Base-by-base conservation (phyloP, 2,888 invertebrate genomes). In the Patella depressa region DNA sequence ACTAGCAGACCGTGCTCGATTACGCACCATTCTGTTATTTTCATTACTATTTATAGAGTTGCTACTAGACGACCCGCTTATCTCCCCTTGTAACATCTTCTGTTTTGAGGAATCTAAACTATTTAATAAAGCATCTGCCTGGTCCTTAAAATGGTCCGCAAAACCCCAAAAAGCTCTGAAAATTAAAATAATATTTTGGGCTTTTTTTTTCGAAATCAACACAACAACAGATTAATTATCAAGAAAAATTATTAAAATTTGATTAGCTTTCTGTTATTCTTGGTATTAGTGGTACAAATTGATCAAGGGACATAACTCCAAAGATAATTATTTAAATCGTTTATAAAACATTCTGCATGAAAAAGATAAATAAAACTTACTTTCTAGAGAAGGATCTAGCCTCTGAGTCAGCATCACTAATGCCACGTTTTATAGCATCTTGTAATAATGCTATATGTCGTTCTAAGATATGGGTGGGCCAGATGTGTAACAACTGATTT, bases 331-430 rank as follows among this genome's bases (percentile, higher is more conserved):
- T 45, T 0, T 3, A 73, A 55, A 45, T 9, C 7, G n/a, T n/a
- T n/a, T 1, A 45, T 45, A 9, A 45, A 45, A 45, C 0, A 9
- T 45, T 45, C 34, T 5, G 0, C 7, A 34, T 34, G 34, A 9
- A 45, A 45, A 45, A 45, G 45, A 45, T 45, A 1, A 15, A 71
- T 24, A 7, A 53, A 11, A 87, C 93, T 92, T 91, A 97, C 96
- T 95, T 95, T 89, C 98, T 93, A 0, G 96, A 95, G 87, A 94
- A 94, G 14, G 94, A 95, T 84, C 99, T 93, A 0, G 98, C 97
- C 75, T 96, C 96, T 53, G 95, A 94, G 92, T 99, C 99, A 0
- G 99, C 98, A 93, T 99, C 99, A 2, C 95, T 94, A 81, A 98
- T 95, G 0, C 98, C 98, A 83, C 90, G 89, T 83, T 92, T 92